Evolutionary conservation across 2,113 vertebrate genomes (phyloP).

Genomic region (Melanerpes formicivorus): DNA sequence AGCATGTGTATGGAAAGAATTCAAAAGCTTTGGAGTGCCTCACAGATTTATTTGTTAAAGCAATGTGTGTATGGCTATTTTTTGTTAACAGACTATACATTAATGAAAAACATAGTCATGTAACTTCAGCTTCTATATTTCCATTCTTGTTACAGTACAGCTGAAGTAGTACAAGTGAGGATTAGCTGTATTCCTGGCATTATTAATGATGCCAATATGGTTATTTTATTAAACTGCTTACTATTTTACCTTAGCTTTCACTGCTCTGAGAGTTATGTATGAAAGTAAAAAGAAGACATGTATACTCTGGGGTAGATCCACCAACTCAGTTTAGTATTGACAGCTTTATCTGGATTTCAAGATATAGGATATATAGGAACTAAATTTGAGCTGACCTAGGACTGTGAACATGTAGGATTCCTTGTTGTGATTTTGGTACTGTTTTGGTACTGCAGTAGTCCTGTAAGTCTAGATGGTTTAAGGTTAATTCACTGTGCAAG

Average conservation of each 20-base stretch:
- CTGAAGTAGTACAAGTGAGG: not conserved
- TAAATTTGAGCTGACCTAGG: slow-evolving; percentile 4
- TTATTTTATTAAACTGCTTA: slow-evolving; percentile 23
- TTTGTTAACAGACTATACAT: not conserved
- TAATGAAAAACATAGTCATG: not conserved
- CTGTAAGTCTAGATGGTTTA: slow-evolving; percentile 29
- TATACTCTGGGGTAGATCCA: slow-evolving; percentile 5
- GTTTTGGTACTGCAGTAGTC: slow-evolving; percentile 45
- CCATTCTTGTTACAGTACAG: not conserved
- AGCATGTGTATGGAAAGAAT: not conserved
- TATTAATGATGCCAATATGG: slow-evolving; percentile 12
- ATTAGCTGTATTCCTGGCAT: slow-evolving; percentile 4
- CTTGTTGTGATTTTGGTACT: not conserved
- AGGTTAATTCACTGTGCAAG: slow-evolving; percentile 31
- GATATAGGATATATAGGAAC: not conserved
- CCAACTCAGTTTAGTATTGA: slow-evolving; percentile 10
- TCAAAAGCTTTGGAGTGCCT: not conserved
- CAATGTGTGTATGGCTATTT: not conserved
- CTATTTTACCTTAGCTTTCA: slow-evolving; percentile 29
- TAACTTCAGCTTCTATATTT: not conserved
- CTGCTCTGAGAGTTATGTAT: not conserved
- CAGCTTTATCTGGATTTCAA: slow-evolving; percentile 30
- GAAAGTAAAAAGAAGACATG: not conserved
- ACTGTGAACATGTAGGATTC: not conserved
- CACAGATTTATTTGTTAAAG: not conserved